phyloP scores from a whole-genome alignment of 2,888 invertebrate species.

The Nebria brevicollis region DNA sequence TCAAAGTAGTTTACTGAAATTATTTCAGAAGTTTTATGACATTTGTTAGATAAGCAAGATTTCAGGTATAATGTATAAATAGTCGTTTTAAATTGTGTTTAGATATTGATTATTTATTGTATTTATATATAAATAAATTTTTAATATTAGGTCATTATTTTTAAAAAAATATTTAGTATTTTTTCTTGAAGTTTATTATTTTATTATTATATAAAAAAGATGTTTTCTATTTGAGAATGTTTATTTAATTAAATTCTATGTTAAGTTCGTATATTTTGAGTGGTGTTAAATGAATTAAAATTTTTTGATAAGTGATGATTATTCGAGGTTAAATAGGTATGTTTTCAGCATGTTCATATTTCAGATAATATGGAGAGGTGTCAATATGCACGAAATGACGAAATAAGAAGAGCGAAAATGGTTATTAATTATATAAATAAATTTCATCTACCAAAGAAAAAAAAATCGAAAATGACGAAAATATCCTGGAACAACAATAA shows the following conservation, averaged over 20 bases:
- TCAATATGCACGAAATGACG: background rate
- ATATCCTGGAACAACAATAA: background rate
- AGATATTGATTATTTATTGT: background rate
- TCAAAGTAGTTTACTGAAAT: conserved; percentile 33
- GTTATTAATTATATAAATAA: background rate
- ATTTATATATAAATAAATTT: background rate
- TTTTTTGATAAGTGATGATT: background rate
- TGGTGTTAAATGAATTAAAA: background rate
- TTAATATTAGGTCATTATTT: background rate
- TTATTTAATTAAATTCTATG: background rate
- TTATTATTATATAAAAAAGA: background rate
- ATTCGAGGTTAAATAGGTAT: conserved; percentile 40
- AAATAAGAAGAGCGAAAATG: conserved; percentile 9
- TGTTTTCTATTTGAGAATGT: background rate
- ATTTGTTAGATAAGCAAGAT: conserved; percentile 27
- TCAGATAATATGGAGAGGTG: conserved; percentile 25
- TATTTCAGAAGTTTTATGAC: conserved; percentile 28
- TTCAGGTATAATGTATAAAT: background rate
- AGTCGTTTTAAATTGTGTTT: background rate
- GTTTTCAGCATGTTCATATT: conserved; percentile 44
- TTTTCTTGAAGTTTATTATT: background rate
- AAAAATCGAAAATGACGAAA: background rate
- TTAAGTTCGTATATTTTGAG: background rate
- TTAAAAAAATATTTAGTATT: background rate
- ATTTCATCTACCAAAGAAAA: conserved; percentile 19